phyloP scores from a whole-genome alignment of 92 coral and sea anemone species.

The Epizoanthus rinbou region DNA sequence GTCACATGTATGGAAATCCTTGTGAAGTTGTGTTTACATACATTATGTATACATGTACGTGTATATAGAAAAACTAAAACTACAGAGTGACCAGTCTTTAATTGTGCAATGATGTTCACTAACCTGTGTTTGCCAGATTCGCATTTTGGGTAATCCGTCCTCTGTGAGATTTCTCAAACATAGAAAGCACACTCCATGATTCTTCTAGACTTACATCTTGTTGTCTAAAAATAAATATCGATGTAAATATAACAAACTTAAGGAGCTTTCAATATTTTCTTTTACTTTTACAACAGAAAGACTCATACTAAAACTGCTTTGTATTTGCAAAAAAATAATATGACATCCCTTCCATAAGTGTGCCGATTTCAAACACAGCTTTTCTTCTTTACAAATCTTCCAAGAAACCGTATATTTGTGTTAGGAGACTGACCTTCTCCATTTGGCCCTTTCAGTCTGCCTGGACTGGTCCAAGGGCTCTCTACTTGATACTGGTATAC shows the following conservation, averaged over 20 bases:
- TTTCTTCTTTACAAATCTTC: no score
- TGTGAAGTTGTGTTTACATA: no score
- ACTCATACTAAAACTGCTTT: neutral
- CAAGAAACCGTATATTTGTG: no score
- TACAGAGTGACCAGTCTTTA: no score
- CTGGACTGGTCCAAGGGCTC: neutral
- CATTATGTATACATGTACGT: no score
- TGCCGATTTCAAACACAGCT: no score
- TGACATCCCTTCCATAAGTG: no score
- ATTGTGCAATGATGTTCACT: neutral
- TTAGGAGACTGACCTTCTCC: slow-evolving; percentile 65
- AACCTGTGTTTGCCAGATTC: slow-evolving; percentile 80
- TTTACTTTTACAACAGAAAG: neutral
- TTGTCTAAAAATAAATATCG: slow-evolving; percentile 45
- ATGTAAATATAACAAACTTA: neutral
- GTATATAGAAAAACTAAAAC: no score
- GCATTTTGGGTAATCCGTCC: slow-evolving; percentile 92
- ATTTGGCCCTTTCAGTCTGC: slow-evolving; percentile 54
- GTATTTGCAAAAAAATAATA: no score
- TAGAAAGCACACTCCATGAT: slow-evolving; percentile 83
- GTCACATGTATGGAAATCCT: no score
- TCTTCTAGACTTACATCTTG: slow-evolving; percentile 89
- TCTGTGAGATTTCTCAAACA: slow-evolving; percentile 86
- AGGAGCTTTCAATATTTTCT: neutral
- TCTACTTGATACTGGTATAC: slow-evolving; percentile 20